A percentile compares a stretch with the other conserved stretches of the same genome.
Conservation (phyloP, 2,797 vertebrate genomes). For the Urosaurus nigricauda region DNA sequence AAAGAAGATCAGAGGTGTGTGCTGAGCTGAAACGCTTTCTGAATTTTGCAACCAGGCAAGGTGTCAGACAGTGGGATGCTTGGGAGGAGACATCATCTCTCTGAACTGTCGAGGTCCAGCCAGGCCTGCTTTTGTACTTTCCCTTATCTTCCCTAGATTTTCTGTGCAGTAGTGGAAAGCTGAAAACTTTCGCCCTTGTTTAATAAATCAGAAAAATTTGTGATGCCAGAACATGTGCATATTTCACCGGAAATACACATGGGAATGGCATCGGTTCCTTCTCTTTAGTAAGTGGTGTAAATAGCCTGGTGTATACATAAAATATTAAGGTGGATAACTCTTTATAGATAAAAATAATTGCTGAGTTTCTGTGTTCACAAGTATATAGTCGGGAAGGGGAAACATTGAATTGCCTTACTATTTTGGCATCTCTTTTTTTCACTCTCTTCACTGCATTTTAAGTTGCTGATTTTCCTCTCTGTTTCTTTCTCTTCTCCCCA, state of each 20-base stretch:
- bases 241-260: neutral
- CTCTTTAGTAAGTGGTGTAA: neutral
- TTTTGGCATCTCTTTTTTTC: too few relatives aligned
- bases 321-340: neutral
- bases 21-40: neutral
- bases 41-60: neutral
- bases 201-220: neutral
- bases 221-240: neutral
- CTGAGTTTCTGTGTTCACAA: neutral
- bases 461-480: neutral
- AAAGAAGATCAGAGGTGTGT: too few relatives aligned
- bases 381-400: too few relatives aligned
- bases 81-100: neutral
- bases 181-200: neutral
- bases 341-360: neutral
- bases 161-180: neutral
- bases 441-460: neutral
- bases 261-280: neutral
- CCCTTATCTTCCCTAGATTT: neutral
- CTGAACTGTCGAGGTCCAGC: neutral
- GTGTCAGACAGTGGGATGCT: too few relatives aligned
- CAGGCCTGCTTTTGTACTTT: too few relatives aligned
- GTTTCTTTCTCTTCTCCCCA: constrained; percentile 59
- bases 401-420: neutral
- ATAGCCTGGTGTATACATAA: neutral